Percentiles rank a stretch among this genome's conserved stretches.
Conservation (phyloP, 2,797 vertebrate genomes). For the Brachymystax lenok region DNA sequence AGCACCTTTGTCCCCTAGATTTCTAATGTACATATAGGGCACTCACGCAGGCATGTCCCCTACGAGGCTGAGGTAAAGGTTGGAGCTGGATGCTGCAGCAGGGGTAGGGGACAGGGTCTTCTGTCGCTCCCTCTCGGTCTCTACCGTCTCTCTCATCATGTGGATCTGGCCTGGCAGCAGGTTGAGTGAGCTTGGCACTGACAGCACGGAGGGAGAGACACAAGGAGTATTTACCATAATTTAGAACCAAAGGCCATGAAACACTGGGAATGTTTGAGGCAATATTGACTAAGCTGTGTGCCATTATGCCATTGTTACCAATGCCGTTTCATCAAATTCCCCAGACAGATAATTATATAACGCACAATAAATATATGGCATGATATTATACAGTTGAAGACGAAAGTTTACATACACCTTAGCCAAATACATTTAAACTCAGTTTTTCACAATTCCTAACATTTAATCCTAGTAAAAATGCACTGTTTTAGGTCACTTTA, state of each 20-base stretch:
- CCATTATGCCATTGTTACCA: neutral
- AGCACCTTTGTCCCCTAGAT: too few relatives aligned
- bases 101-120: neutral
- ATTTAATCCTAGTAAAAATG: too few relatives aligned
- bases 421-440: too few relatives aligned
- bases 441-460: too few relatives aligned
- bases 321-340: neutral
- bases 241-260: neutral
- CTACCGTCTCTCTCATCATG: constrained; percentile 73
- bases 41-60: constrained; percentile 74
- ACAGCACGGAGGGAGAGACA: constrained; percentile 66
- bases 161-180: constrained; percentile 84
- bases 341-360: neutral
- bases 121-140: constrained; percentile 69
- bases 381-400: neutral
- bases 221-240: constrained; percentile 1
- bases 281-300: neutral
- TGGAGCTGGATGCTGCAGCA: neutral
- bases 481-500: too few relatives aligned
- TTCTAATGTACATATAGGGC: neutral
- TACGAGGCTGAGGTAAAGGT: constrained; percentile 14
- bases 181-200: constrained; percentile 71
- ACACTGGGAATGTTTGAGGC: neutral
- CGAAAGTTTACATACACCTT: too few relatives aligned
- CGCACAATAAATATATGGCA: neutral